These are phyloP conservation scores for Montipora sp. DNA, from an alignment of 64 coral and sea anemone species.

Conservation along the genomic window DNA sequence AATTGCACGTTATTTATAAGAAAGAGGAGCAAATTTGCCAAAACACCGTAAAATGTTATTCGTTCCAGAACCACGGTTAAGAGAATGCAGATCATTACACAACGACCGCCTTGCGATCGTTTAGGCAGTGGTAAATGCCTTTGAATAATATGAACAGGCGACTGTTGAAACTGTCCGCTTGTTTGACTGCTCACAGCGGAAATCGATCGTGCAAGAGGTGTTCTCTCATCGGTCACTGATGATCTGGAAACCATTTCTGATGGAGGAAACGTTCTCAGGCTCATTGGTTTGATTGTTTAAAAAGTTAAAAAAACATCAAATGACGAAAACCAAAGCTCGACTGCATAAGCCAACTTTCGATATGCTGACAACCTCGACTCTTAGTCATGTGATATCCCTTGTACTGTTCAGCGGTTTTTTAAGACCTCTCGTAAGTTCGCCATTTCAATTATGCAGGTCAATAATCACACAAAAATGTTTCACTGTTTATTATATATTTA, in stretches of 20 bases:
- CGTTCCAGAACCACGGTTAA: slow-evolving; percentile 84
- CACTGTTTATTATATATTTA: no score
- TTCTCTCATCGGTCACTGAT: slow-evolving; percentile 12
- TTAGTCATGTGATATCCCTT: no score
- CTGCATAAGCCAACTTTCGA: background rate
- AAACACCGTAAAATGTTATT: slow-evolving; percentile 78
- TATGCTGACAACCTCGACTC: background rate
- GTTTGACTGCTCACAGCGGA: slow-evolving; percentile 6
- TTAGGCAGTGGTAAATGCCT: background rate
- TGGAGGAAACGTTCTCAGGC: slow-evolving; percentile 64
- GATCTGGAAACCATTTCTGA: slow-evolving; percentile 54
- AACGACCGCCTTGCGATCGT: background rate
- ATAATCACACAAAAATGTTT: no score
- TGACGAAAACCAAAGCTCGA: background rate
- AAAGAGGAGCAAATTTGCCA: slow-evolving; percentile 79
- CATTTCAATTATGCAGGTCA: no score
- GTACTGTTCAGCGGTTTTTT: no score
- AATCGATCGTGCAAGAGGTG: slow-evolving; percentile 42
- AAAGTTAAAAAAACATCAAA: background rate
- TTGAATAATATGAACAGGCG: background rate
- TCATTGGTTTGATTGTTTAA: slow-evolving; percentile 20
- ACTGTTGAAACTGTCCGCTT: background rate
- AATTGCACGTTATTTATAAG: slow-evolving; percentile 36
- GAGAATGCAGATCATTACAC: slow-evolving; percentile 65
- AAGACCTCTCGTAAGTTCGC: no score